Conservation (phyloP, 2,113 vertebrate genomes). For the Poicephalus gulielmi region DNA sequence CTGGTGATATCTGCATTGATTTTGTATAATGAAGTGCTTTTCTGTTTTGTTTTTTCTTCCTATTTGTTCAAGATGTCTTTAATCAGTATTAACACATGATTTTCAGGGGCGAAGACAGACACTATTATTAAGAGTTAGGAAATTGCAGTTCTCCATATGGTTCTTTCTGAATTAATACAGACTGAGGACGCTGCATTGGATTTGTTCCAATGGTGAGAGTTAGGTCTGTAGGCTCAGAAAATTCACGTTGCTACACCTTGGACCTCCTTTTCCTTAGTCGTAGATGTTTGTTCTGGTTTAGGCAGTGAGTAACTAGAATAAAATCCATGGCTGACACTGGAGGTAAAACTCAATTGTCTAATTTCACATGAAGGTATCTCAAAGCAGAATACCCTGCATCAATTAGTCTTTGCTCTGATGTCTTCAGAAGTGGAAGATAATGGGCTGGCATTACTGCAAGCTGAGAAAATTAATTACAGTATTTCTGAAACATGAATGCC, state of each 20-base stretch:
- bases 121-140: neutral
- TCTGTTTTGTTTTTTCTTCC: neutral
- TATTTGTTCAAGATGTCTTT: neutral
- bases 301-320: neutral
- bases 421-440: neutral
- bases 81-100: neutral
- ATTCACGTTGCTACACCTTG: neutral
- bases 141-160: neutral
- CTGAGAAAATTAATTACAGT: neutral
- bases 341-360: fast-evolving
- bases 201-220: neutral
- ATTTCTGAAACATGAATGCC: neutral
- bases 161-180: neutral
- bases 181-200: no score
- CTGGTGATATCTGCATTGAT: neutral
- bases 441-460: neutral
- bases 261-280: neutral
- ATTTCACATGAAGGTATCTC: neutral
- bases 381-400: neutral
- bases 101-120: neutral
- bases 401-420: no score
- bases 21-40: neutral
- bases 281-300: neutral
- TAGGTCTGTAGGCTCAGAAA: neutral
- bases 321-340: neutral